These are phyloP conservation scores for Erythrocercus mccallii DNA, from an alignment of 2,113 vertebrate species.

Conservation along the genomic window DNA sequence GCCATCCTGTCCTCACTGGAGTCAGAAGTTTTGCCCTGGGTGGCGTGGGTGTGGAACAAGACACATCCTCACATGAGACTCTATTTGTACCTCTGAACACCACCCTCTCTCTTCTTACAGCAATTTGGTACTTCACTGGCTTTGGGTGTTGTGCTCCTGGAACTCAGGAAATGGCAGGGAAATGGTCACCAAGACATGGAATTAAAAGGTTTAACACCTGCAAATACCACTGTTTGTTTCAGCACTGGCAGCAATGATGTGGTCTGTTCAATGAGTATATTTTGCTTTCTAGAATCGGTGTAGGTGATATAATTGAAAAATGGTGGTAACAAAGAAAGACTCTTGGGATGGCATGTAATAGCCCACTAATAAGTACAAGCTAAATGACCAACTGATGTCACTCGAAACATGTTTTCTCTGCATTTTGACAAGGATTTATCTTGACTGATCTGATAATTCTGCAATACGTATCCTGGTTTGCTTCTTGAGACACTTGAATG, in stretches of 20 bases:
- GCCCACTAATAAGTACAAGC: not conserved
- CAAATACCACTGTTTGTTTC: not conserved
- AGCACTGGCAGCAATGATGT: not conserved
- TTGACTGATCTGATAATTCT: not conserved
- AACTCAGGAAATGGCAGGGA: not conserved
- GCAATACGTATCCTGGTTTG: not conserved
- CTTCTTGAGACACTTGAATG: not conserved
- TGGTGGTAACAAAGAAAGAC: not conserved
- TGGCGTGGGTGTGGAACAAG: not conserved
- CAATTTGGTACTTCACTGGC: not conserved
- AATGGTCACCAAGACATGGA: not conserved
- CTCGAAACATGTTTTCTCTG: not conserved
- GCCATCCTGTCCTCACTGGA: not conserved
- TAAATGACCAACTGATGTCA: not conserved
- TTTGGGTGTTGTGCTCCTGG: not conserved
- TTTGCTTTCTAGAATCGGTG: not conserved
- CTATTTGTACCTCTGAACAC: not conserved
- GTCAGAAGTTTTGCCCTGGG: not conserved
- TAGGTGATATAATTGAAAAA: not conserved
- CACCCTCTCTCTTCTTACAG: not conserved
- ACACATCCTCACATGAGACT: not conserved
- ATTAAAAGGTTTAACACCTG: not conserved
- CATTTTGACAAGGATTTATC: not conserved
- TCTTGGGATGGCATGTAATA: not conserved
- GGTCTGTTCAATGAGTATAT: not conserved